Evolutionary conservation across 2,113 vertebrate genomes (phyloP).

Genomic region (Alligator sinensis): DNA sequence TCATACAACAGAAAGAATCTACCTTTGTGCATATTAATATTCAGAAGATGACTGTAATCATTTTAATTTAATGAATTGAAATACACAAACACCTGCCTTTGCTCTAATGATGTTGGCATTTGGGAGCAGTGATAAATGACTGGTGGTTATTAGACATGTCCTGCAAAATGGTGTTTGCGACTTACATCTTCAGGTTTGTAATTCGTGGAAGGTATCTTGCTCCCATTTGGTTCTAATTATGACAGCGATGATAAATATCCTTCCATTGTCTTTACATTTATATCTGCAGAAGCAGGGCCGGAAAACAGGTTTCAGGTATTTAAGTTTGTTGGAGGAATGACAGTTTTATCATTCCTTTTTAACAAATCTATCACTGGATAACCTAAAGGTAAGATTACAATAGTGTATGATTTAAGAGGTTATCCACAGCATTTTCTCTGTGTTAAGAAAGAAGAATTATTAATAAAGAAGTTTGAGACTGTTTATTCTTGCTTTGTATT

Average conservation of each 20-base stretch:
- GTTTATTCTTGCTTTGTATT: constrained; percentile 35
- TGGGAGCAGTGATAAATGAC: constrained; percentile 46
- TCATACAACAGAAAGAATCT: neutral
- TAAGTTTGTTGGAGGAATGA: constrained; percentile 30
- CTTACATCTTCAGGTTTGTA: constrained; percentile 58
- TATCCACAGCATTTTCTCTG: neutral
- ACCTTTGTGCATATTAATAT: neutral
- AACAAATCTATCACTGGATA: constrained; percentile 45
- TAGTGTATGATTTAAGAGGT: constrained; percentile 10
- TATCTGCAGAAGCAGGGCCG: constrained; percentile 42
- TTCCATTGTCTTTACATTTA: constrained; percentile 32
- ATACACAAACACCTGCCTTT: constrained; percentile 50
- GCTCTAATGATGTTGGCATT: constrained; percentile 58
- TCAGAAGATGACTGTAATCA: constrained; percentile 38
- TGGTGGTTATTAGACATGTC: constrained; percentile 45
- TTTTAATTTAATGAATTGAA: constrained; percentile 49
- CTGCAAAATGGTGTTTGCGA: constrained; percentile 46
- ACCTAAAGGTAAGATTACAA: constrained; percentile 56
- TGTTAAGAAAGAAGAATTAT: constrained; percentile 15
- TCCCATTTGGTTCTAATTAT: constrained; percentile 57
- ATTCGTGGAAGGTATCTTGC: constrained; percentile 53
- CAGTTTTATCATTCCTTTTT: constrained; percentile 43
- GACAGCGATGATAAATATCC: constrained; percentile 66
- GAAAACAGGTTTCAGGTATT: constrained; percentile 54
- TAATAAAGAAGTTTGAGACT: constrained; percentile 28